phyloP scores from a whole-genome alignment of 2,888 invertebrate species.

The Callimorpha dominula region DNA sequence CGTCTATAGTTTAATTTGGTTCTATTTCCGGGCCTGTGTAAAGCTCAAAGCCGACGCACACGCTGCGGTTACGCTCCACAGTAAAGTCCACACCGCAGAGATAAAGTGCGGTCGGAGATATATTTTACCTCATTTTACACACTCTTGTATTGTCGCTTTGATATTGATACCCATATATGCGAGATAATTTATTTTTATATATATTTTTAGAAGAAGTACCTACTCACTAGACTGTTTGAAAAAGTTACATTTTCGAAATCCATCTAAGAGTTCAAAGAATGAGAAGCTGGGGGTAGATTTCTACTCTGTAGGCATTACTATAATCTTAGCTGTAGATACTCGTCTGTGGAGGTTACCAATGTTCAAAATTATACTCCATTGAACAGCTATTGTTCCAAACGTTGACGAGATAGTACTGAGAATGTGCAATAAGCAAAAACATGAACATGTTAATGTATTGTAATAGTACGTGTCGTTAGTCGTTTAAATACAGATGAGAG shows the following conservation, averaged over 20 bases:
- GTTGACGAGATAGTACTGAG: conserved; percentile 39
- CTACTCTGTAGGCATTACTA: too few relatives aligned
- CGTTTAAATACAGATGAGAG: conserved; percentile 54
- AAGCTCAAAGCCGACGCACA: conserved; percentile 53
- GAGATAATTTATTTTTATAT: too few relatives aligned
- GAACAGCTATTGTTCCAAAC: background rate
- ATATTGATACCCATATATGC: conserved; percentile 24
- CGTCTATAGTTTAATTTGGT: conserved; percentile 52
- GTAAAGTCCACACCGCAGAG: conserved; percentile 54
- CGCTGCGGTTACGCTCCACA: conserved; percentile 60
- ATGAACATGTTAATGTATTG: conserved; percentile 61
- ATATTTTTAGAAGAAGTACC: too few relatives aligned
- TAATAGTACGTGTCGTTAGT: conserved; percentile 56
- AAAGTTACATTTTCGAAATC: too few relatives aligned
- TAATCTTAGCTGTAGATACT: too few relatives aligned
- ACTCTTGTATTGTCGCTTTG: conserved; percentile 22
- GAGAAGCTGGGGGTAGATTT: too few relatives aligned
- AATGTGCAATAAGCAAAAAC: conserved; percentile 63
- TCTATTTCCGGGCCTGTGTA: conserved; percentile 57
- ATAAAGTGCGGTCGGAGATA: conserved; percentile 61
- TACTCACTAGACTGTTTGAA: too few relatives aligned
- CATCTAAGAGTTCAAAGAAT: too few relatives aligned
- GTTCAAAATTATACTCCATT: background rate
- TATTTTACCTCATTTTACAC: conserved; percentile 30
- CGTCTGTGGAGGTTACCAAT: too few relatives aligned